These are phyloP conservation scores for Etheostoma nigrum DNA, from an alignment of 2,797 vertebrate species.

Conservation along the genomic window DNA sequence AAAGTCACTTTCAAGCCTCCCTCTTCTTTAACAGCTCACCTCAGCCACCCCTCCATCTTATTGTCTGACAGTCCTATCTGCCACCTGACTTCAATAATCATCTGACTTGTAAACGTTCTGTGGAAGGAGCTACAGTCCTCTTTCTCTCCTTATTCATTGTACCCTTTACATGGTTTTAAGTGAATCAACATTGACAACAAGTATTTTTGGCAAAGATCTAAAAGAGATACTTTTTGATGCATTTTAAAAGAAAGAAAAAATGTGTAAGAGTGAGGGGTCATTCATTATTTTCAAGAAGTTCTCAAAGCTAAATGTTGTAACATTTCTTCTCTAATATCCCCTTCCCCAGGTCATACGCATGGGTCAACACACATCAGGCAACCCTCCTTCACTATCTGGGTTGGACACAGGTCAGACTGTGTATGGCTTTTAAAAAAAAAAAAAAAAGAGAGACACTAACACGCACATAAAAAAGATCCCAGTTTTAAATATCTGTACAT, in stretches of 20 bases:
- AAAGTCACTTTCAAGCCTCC: slow-evolving; percentile 44
- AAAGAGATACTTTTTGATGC: neutral
- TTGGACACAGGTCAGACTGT: too few species aligned
- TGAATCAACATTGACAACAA: neutral
- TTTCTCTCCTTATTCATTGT: neutral
- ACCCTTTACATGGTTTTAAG: neutral
- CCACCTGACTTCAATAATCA: neutral
- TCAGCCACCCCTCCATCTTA: slow-evolving; percentile 14
- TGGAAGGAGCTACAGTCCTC: neutral
- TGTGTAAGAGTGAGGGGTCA: neutral
- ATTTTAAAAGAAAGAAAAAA: too few species aligned
- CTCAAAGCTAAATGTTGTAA: neutral
- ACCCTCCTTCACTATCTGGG: neutral
- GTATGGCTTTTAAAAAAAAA: neutral
- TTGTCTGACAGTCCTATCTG: neutral
- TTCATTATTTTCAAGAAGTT: neutral
- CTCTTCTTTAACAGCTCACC: neutral
- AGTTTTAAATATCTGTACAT: too few species aligned
- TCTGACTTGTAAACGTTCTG: neutral
- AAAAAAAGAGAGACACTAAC: too few species aligned
- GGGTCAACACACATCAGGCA: neutral
- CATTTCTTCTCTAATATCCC: too few species aligned
- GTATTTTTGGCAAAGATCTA: neutral
- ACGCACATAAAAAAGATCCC: too few species aligned
- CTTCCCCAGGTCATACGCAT: too few species aligned